These are phyloP conservation scores for Drosophila leonis DNA, from an alignment of 2,888 invertebrate species.

Conservation along the genomic window DNA sequence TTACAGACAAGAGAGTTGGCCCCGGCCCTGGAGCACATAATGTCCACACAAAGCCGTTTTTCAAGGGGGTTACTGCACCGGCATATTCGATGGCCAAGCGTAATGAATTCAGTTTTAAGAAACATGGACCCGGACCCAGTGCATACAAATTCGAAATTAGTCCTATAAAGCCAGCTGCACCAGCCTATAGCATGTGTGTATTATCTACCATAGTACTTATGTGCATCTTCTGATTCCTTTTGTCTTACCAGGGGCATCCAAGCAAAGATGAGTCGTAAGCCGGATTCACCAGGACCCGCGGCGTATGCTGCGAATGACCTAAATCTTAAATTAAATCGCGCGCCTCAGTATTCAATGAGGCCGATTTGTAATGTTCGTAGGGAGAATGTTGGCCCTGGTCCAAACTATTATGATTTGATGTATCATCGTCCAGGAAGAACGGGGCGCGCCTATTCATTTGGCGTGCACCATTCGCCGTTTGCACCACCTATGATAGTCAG, in stretches of 20 bases:
- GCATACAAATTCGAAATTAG: slow-evolving; percentile 73
- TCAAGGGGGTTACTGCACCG: slow-evolving; percentile 81
- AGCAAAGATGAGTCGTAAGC: slow-evolving; percentile 43
- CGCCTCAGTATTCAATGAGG: slow-evolving; percentile 79
- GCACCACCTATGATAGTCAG: slow-evolving; percentile 84
- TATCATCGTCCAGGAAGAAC: slow-evolving; percentile 81
- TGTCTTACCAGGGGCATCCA: slow-evolving; percentile 72
- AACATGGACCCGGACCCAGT: slow-evolving; percentile 80
- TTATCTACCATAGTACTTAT: neutral
- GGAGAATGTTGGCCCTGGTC: slow-evolving; percentile 71
- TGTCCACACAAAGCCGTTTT: slow-evolving; percentile 68
- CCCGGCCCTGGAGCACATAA: slow-evolving; percentile 84
- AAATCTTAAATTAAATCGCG: slow-evolving; percentile 58
- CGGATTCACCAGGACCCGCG: slow-evolving; percentile 83
- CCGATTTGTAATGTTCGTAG: slow-evolving; percentile 34
- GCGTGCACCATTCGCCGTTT: slow-evolving; percentile 77
- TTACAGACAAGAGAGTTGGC: slow-evolving; percentile 69
- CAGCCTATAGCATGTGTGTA: slow-evolving; percentile 82
- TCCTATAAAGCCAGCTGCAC: slow-evolving; percentile 67
- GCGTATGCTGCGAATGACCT: slow-evolving; percentile 78
- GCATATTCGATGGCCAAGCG: slow-evolving; percentile 87
- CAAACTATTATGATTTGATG: slow-evolving; percentile 81
- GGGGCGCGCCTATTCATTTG: slow-evolving; percentile 81
- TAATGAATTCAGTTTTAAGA: slow-evolving; percentile 59
- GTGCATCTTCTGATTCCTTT: neutral